Evolutionary conservation across 2,113 vertebrate species (phyloP).

Genomic region (Poeciliopsis occidentalis): DNA sequence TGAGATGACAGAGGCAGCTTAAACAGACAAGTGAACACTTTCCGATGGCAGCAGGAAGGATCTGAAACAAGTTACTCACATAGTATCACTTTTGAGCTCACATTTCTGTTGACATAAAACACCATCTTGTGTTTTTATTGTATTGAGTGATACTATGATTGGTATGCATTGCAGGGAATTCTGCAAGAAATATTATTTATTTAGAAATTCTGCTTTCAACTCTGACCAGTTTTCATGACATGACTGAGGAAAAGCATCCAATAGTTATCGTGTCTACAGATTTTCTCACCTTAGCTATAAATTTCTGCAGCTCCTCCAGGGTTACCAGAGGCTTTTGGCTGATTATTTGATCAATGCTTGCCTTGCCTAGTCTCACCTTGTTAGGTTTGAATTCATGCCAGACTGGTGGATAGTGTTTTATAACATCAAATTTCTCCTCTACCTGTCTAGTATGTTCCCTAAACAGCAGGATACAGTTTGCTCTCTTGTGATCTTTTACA

Average conservation of each 20-base stretch:
- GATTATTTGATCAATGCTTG: not conserved
- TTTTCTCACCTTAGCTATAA: not conserved
- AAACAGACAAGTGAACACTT: not conserved
- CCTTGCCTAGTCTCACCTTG: not conserved
- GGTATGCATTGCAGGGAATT: no score
- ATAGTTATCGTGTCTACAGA: not conserved
- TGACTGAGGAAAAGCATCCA: no score
- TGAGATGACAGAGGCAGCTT: conserved; percentile 5
- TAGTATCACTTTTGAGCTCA: not conserved
- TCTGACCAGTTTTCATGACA: no score
- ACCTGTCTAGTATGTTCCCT: not conserved
- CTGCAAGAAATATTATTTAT: no score
- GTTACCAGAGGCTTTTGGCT: not conserved
- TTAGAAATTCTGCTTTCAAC: no score
- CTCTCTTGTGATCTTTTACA: not conserved
- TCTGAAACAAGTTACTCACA: not conserved
- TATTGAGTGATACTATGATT: no score
- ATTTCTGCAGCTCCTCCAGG: not conserved
- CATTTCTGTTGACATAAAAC: no score
- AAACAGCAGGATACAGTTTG: not conserved
- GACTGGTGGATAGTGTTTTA: no score
- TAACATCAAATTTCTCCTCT: not conserved
- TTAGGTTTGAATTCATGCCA: not conserved
- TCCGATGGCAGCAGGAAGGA: not conserved
- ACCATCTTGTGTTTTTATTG: no score